These are phyloP conservation scores for Folsomia candida DNA, from an alignment of 2,888 invertebrate species.

Conservation along the genomic window DNA sequence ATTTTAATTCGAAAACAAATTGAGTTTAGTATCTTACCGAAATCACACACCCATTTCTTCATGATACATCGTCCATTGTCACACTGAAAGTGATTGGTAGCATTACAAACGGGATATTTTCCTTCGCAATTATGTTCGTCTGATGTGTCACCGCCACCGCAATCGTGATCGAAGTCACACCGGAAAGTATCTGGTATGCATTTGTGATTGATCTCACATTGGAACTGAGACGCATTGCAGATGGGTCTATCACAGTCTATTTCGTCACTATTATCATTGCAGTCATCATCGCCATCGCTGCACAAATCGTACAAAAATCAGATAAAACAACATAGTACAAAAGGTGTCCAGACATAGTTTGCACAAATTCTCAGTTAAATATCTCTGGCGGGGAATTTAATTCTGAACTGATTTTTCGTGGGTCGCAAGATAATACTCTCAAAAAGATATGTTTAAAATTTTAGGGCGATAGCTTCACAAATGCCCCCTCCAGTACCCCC, in stretches of 20 bases:
- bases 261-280: constrained; percentile 36
- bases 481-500: too few relatives aligned
- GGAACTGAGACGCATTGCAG: constrained; percentile 34
- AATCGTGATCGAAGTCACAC: constrained; percentile 76
- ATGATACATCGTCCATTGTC: constrained; percentile 62
- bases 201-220: constrained; percentile 24
- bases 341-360: too few relatives aligned
- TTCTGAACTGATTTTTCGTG: too few relatives aligned
- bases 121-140: constrained; percentile 66
- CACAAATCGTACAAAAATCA: not conserved
- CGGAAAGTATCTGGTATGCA: constrained; percentile 23
- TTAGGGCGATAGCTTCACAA: too few relatives aligned
- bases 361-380: too few relatives aligned
- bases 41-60: constrained; percentile 64
- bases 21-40: too few relatives aligned
- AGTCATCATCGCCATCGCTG: constrained; percentile 23
- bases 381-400: too few relatives aligned
- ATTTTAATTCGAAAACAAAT: too few relatives aligned
- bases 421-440: too few relatives aligned
- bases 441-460: too few relatives aligned
- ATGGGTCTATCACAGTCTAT: constrained; percentile 19
- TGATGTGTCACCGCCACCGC: constrained; percentile 63
- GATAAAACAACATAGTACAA: constrained; percentile 3
- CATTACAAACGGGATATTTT: constrained; percentile 54
- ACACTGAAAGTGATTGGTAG: constrained; percentile 61